These are phyloP conservation scores for Anoplophora glabripennis DNA, from an alignment of 1,140 invertebrate genomes.

Conservation along the genomic window DNA sequence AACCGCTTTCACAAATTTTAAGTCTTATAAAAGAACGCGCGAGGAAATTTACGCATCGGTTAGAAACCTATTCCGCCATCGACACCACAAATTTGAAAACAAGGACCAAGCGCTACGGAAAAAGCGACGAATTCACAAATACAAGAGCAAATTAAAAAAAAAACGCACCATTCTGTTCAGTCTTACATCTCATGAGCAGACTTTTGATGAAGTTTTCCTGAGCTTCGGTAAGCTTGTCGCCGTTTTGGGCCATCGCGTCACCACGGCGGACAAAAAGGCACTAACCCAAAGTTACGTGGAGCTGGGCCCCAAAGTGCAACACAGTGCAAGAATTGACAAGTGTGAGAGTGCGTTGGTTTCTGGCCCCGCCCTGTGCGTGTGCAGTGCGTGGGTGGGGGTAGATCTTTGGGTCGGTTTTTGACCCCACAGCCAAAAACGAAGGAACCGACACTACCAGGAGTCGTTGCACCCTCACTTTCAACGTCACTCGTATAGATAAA, in stretches of 20 bases:
- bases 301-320: constrained; percentile 15
- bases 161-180: constrained; percentile 32
- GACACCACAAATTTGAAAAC: constrained; percentile 8
- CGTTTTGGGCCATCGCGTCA: constrained; percentile 5
- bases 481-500: too few species aligned
- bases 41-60: constrained; percentile 5
- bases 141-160: constrained; percentile 13
- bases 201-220: constrained; percentile 36
- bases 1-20: background rate
- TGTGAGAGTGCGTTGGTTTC: constrained; percentile 26
- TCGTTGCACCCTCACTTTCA: constrained; percentile 17
- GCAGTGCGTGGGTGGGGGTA: constrained; percentile 33
- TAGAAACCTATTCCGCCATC: constrained; percentile 7
- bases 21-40: background rate
- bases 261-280: constrained; percentile 14
- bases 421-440: constrained; percentile 32
- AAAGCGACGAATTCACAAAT: background rate
- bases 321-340: constrained; percentile 19
- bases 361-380: constrained; percentile 45
- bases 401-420: constrained; percentile 40
- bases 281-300: constrained; percentile 12
- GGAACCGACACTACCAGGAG: constrained; percentile 14
- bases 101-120: background rate
- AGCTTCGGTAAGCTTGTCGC: constrained; percentile 21
- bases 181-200: constrained; percentile 34